phyloP scores from a whole-genome alignment of 2,113 vertebrate species.

The Rhinichthys klamathensis region DNA sequence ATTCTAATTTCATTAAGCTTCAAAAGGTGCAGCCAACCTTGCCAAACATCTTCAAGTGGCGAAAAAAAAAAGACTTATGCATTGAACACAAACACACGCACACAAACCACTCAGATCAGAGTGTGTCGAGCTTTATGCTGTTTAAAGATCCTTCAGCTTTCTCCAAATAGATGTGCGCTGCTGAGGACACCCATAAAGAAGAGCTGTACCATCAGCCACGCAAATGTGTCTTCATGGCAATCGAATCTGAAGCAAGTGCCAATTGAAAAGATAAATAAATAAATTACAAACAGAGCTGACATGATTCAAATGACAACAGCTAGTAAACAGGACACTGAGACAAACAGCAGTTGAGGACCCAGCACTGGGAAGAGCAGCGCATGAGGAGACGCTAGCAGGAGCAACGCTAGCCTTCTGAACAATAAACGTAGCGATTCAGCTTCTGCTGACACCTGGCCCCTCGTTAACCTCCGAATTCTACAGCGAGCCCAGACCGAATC shows the following conservation, averaged over 20 bases:
- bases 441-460: constrained; percentile 47
- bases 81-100: constrained; percentile 46
- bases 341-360: constrained; percentile 59
- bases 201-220: constrained; percentile 57
- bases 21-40: constrained; percentile 73
- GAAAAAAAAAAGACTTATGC: constrained; percentile 59
- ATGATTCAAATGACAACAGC: constrained; percentile 52
- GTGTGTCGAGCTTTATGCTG: constrained; percentile 54
- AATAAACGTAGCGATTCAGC: constrained; percentile 40
- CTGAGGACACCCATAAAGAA: constrained; percentile 59
- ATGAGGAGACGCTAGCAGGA: constrained; percentile 52
- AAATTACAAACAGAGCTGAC: constrained; percentile 53
- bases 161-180: constrained; percentile 62
- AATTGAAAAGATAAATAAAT: constrained; percentile 66
- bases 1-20: constrained; percentile 69
- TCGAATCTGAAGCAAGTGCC: constrained; percentile 64
- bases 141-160: constrained; percentile 55
- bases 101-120: constrained; percentile 37
- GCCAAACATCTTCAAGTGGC: constrained; percentile 65
- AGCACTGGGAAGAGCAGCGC: constrained; percentile 53
- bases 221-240: constrained; percentile 58
- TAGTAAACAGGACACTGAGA: constrained; percentile 60
- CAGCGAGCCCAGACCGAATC: constrained; percentile 8
- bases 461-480: constrained; percentile 30
- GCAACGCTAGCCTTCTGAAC: constrained; percentile 48